phyloP scores from a whole-genome alignment of 2,888 invertebrate genomes.

The Hydroisotoma schaefferi region DNA sequence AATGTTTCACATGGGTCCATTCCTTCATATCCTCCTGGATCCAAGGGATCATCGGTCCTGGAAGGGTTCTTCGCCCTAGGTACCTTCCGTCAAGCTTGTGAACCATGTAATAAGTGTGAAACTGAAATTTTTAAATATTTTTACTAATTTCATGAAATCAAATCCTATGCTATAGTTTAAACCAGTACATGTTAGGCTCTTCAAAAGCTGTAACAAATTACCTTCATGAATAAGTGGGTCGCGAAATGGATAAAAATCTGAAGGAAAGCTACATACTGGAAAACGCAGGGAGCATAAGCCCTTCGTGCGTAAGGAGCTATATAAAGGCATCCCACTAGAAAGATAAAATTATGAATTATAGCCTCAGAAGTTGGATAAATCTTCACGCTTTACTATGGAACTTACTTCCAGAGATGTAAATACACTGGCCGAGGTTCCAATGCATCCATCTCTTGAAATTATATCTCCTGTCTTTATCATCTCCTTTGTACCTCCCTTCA shows the following conservation, averaged over 20 bases:
- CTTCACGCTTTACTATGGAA: not conserved
- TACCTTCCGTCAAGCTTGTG: not conserved
- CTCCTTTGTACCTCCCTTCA: not conserved
- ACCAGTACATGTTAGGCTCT: not conserved
- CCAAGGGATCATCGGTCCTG: slow-evolving; percentile 18
- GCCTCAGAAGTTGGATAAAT: not conserved
- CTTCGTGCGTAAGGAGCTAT: slow-evolving; percentile 12
- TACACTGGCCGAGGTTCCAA: slow-evolving; percentile 13
- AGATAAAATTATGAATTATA: not conserved
- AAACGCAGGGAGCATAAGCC: slow-evolving; percentile 9
- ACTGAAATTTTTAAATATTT: not conserved
- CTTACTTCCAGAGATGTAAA: slow-evolving; percentile 16
- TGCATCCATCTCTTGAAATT: slow-evolving; percentile 13
- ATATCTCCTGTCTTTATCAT: not conserved
- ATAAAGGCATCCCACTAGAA: slow-evolving; percentile 10
- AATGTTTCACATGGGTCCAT: not conserved
- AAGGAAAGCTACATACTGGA: slow-evolving; percentile 5
- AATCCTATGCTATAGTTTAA: not conserved
- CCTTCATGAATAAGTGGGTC: slow-evolving; percentile 59
- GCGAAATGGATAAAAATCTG: slow-evolving; percentile 8
- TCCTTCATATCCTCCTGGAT: not conserved
- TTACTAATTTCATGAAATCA: not conserved
- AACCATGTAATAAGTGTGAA: slow-evolving; percentile 19
- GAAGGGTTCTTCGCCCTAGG: not conserved
- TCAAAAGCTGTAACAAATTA: slow-evolving; percentile 56